Percentiles rank a stretch among this genome's conserved stretches.
These are phyloP conservation scores for Ispidina lecontei DNA, from an alignment of 2,797 vertebrate genomes.

Conservation along the genomic window DNA sequence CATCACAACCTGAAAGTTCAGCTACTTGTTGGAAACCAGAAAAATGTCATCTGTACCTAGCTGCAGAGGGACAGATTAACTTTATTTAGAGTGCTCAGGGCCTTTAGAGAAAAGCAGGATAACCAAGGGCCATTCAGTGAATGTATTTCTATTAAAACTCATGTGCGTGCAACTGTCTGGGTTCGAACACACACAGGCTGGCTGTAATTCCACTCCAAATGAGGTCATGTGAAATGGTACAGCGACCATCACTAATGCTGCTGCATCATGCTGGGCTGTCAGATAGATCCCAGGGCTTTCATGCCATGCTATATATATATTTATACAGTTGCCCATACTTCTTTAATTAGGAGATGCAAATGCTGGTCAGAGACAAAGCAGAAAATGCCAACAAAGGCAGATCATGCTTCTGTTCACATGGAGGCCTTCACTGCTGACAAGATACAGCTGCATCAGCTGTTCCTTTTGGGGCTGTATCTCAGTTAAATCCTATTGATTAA, in stretches of 20 bases:
- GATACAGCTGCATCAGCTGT: slow-evolving; percentile 46
- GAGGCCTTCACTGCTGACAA: not conserved
- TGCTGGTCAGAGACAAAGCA: slow-evolving; percentile 29
- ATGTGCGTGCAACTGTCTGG: slow-evolving; percentile 44
- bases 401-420: not conserved
- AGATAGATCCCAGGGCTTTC: slow-evolving; percentile 29
- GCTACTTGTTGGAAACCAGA: not conserved
- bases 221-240: not conserved
- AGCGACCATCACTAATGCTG: slow-evolving; percentile 13
- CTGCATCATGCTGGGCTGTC: slow-evolving; percentile 53
- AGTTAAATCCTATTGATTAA: slow-evolving; percentile 52
- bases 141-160: slow-evolving; percentile 17
- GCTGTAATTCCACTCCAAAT: slow-evolving; percentile 13
- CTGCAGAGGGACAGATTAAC: not conserved
- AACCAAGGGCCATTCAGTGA: not conserved
- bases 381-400: slow-evolving; percentile 56
- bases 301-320: not conserved
- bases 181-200: not conserved
- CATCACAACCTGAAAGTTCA: not conserved
- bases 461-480: slow-evolving; percentile 1
- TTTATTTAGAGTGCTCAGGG: not conserved
- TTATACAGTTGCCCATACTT: not conserved
- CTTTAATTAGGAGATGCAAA: slow-evolving; percentile 49
- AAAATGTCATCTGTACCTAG: not conserved
- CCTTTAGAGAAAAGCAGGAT: not conserved